Conservation (phyloP, 2,113 vertebrate species). For the Gadus chalcogrammus region DNA sequence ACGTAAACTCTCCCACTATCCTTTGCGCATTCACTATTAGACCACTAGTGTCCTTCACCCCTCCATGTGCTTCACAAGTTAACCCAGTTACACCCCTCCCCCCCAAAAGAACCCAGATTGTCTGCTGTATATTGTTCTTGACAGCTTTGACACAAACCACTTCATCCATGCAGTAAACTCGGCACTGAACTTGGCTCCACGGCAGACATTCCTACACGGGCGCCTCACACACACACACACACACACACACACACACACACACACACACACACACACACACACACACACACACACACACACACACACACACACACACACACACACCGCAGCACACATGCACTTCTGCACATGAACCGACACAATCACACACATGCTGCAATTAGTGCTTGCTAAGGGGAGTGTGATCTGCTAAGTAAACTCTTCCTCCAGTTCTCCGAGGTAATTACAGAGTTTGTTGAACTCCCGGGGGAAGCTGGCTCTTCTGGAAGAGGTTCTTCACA, state of each 20-base stretch:
- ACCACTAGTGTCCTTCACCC: neutral
- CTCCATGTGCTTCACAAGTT: neutral
- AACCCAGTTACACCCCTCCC: conserved; percentile 4
- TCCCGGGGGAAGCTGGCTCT: too few relatives aligned
- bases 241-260: neutral
- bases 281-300: neutral
- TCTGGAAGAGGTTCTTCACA: too few relatives aligned
- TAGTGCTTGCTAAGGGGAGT: conserved; percentile 57
- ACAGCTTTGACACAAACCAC: conserved; percentile 58
- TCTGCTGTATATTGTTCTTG: conserved; percentile 33
- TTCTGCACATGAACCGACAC: too few relatives aligned
- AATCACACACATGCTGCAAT: conserved; percentile 27
- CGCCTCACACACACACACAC: conserved; percentile 41
- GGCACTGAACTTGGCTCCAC: conserved; percentile 50
- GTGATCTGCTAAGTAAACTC: conserved; percentile 54
- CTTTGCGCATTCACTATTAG: neutral
- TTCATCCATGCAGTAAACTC: conserved; percentile 38
- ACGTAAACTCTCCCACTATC: conserved; percentile 7
- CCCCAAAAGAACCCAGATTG: neutral
- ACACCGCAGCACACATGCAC: too few relatives aligned
- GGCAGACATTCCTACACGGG: conserved; percentile 51
- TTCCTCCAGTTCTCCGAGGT: too few relatives aligned
- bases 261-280: neutral
- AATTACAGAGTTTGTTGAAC: too few relatives aligned
- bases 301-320: neutral